phyloP scores from a whole-genome alignment of 2,797 vertebrate species.

The Buceros bicornis region DNA sequence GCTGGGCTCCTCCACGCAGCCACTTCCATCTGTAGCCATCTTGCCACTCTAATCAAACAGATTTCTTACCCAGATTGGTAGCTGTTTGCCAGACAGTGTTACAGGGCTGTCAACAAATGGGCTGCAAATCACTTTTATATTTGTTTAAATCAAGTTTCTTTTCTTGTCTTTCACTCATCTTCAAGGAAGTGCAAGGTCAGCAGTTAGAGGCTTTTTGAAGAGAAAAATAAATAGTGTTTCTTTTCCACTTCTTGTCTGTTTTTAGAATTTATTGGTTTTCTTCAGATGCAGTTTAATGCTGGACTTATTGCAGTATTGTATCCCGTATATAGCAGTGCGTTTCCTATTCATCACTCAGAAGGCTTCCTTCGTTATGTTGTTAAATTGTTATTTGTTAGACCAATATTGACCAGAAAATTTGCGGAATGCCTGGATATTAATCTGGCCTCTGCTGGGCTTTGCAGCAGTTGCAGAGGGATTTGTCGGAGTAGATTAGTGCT shows the following conservation, averaged over 20 bases:
- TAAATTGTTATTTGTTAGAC: neutral
- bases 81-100: slow-evolving; percentile 75
- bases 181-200: slow-evolving; percentile 19
- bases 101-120: slow-evolving; percentile 70
- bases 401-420: neutral
- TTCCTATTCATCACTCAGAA: neutral
- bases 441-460: neutral
- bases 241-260: neutral
- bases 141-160: slow-evolving; percentile 52
- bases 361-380: neutral
- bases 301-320: neutral
- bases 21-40: slow-evolving; percentile 72
- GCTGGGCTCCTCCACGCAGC: slow-evolving; percentile 9
- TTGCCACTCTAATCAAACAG: slow-evolving; percentile 62
- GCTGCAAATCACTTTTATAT: slow-evolving; percentile 33
- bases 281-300: neutral
- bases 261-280: neutral
- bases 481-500: slow-evolving; percentile 6
- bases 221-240: neutral
- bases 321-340: neutral
- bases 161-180: neutral
- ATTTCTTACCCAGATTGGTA: slow-evolving; percentile 77
- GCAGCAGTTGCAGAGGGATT: neutral
- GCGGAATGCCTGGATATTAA: neutral
- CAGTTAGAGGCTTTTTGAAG: neutral